Percentiles rank a stretch among this genome's conserved stretches.
These are phyloP conservation scores for Tadarida brasiliensis DNA, from an alignment of 2,797 vertebrate species.

Conservation along the genomic window DNA sequence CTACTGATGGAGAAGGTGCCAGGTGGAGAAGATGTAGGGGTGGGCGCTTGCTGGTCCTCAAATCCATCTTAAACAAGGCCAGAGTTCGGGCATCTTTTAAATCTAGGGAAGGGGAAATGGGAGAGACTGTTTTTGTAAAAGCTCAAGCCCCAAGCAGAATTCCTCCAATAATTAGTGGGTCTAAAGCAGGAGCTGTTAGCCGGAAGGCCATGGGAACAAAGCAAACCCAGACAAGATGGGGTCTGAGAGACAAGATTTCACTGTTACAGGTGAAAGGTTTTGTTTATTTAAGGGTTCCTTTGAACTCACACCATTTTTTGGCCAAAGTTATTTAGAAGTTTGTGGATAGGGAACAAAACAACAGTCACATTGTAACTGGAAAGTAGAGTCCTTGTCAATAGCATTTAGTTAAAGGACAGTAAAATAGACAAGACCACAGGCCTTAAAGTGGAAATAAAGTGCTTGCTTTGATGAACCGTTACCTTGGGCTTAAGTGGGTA, in stretches of 20 bases:
- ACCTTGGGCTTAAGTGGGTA: constrained; percentile 58
- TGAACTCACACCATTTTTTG: constrained; percentile 50
- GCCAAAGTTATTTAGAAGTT: constrained; percentile 44
- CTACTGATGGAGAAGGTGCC: neutral
- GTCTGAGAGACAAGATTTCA: neutral
- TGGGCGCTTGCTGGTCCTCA: neutral
- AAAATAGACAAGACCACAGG: constrained; percentile 54
- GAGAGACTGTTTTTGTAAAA: neutral
- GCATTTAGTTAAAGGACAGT: constrained; percentile 50
- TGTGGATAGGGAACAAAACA: neutral
- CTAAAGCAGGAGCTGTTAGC: neutral
- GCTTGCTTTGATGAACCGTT: constrained; percentile 28
- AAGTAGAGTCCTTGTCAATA: constrained; percentile 25
- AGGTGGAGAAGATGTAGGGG: neutral
- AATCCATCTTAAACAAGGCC: neutral
- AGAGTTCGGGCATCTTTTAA: neutral
- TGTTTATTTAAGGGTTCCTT: constrained; percentile 52
- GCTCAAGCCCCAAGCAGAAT: neutral
- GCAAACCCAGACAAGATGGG: neutral
- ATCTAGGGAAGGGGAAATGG: neutral
- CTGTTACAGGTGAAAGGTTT: constrained; percentile 61
- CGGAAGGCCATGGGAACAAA: neutral
- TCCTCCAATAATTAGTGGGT: neutral
- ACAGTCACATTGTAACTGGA: neutral
- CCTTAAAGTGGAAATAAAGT: constrained; percentile 46